Evolutionary conservation across 2,888 invertebrate species (phyloP), one percentile per base, ranked within the genome.

Genomic region (Drosophila yooni): DNA sequence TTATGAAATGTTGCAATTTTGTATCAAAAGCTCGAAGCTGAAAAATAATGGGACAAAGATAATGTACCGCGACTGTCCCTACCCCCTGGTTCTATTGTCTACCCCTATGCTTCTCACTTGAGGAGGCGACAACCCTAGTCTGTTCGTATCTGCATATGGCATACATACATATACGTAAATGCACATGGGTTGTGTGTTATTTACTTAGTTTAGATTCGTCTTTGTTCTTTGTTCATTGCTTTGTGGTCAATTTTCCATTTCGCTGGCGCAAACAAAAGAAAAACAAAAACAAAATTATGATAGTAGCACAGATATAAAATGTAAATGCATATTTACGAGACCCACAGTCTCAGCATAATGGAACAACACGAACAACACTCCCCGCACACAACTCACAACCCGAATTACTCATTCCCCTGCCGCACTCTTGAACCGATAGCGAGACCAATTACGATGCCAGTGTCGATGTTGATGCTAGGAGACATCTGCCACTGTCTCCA

Each of bases 161-260:
- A 29, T 33, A 36, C 43, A 51, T 58, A 36, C 38, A 18, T 50
- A 27, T 27, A 50, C 27, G 5, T 6, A 27, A 25, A 46, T 25
- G 46, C 46, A 46, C 8, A 25, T 46, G 21, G 15, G 21, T 25
- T 46, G 13, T 62, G 29, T 60, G 59, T 74, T 56, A 79, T 76
- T 79, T 79, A 79, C 61, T 76, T 74, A 79, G 27, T 59, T 69
- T 70, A 53, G 74, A 58, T 59, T 46, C n/a, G 54, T 65, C 64
- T 74, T 70, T 83, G 68, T 81, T 63, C 72, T 83, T 83, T 83
- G 76, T 79, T 70, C 71, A 76, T 70, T 72, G 69, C 75, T 61
- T 72, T 86, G 82, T 67, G 89, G 89, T 89, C 89, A 83, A 86
- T 83, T 86, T 83, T 81, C 84, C 84, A 79, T 89, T 79, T 89